Evolutionary conservation across 2,797 vertebrate species (phyloP).

Genomic region (Rallus crepitans): DNA sequence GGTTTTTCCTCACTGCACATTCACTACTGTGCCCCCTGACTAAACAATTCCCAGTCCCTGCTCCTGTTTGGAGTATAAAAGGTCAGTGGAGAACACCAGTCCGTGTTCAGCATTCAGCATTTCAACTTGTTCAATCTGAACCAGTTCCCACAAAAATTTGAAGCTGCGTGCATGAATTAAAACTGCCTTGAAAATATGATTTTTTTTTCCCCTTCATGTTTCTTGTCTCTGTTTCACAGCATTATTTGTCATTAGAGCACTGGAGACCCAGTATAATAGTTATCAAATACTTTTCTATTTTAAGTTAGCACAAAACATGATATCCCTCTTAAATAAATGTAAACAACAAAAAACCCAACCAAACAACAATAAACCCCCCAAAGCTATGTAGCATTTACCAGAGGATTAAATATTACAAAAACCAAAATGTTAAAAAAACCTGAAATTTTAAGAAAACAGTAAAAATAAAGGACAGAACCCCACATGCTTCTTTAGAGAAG

Average conservation of each 20-base stretch:
- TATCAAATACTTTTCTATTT: neutral
- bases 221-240: neutral
- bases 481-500: neutral
- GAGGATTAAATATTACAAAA: neutral
- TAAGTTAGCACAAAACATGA: neutral
- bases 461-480: neutral
- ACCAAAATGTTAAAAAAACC: neutral
- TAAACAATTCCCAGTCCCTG: accelerated
- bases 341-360: no score
- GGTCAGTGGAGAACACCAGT: neutral
- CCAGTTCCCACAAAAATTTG: neutral
- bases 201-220: neutral
- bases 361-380: no score
- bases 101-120: neutral
- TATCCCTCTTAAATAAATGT: neutral
- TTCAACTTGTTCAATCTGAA: neutral
- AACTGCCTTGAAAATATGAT: neutral
- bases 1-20: neutral
- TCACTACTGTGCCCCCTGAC: neutral
- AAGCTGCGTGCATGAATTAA: neutral
- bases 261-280: neutral
- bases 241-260: neutral
- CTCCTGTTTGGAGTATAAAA: neutral
- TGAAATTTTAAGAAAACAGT: neutral
- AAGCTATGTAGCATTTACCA: neutral